These are phyloP conservation scores for Clamator glandarius DNA, from an alignment of 2,797 vertebrate genomes.

Conservation along the genomic window DNA sequence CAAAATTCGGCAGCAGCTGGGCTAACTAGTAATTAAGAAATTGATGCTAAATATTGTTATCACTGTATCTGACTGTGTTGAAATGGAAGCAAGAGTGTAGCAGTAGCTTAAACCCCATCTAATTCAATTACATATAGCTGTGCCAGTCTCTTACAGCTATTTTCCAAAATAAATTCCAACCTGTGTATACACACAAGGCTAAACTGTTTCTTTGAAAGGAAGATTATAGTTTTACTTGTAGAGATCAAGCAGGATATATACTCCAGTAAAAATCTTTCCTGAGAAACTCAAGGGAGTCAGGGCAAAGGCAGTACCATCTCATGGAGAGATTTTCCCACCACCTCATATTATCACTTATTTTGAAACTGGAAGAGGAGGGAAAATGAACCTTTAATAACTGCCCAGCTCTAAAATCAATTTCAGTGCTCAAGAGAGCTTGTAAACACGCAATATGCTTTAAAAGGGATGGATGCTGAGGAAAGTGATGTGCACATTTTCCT, in stretches of 20 bases:
- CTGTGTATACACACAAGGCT: conserved; percentile 17
- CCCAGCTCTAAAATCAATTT: conserved; percentile 42
- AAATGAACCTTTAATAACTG: conserved; percentile 46
- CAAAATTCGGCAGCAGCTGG: neutral
- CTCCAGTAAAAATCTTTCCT: conserved; percentile 30
- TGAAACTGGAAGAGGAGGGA: conserved; percentile 33
- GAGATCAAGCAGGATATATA: conserved; percentile 28
- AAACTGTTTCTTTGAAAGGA: conserved; percentile 51
- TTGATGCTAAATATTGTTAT: neutral
- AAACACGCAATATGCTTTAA: conserved; percentile 47
- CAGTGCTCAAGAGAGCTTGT: conserved; percentile 43
- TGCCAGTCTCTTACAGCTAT: neutral
- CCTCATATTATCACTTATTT: conserved; percentile 21
- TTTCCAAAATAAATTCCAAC: conserved; percentile 60
- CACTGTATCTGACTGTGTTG: neutral
- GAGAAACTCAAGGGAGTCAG: conserved; percentile 6
- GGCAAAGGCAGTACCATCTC: conserved; percentile 27
- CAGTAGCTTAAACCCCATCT: conserved; percentile 12
- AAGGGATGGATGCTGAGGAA: conserved; percentile 52
- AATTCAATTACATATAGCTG: conserved; percentile 50
- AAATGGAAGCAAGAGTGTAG: neutral
- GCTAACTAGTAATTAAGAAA: conserved; percentile 4
- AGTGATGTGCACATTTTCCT: conserved; percentile 14
- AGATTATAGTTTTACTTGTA: conserved; percentile 53
- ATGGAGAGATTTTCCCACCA: conserved; percentile 13